A percentile compares a stretch with the other conserved stretches of the same genome.
phyloP scores from a whole-genome alignment of 2,797 vertebrate species.

The Manis crassicaudata region DNA sequence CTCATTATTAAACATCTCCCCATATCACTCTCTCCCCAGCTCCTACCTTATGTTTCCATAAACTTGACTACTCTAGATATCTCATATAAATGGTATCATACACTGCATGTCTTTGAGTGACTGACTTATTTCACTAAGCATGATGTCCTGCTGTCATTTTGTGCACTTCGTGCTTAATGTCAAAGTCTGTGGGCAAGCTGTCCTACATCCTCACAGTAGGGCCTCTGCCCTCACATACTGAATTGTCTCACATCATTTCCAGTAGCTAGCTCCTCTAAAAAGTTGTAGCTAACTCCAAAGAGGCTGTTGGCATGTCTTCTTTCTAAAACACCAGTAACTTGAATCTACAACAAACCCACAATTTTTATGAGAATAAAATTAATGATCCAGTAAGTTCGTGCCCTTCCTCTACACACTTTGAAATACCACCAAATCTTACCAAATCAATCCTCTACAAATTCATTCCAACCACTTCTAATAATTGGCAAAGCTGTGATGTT shows the following conservation, averaged over 20 bases:
- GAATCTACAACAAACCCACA: background rate
- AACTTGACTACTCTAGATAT: background rate
- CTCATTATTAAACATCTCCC: background rate
- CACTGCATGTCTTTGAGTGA: background rate
- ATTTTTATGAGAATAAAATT: conserved; percentile 12
- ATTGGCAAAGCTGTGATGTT: background rate
- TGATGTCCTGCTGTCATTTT: background rate
- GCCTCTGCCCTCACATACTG: background rate
- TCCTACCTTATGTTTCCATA: background rate
- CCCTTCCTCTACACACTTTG: background rate
- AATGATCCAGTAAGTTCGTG: background rate
- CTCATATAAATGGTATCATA: background rate
- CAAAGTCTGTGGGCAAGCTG: background rate
- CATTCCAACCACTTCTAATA: background rate
- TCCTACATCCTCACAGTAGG: background rate
- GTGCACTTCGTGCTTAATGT: background rate
- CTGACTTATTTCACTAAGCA: background rate
- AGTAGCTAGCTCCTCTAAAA: background rate
- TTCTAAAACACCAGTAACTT: background rate
- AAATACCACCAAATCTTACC: background rate
- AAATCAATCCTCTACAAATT: background rate
- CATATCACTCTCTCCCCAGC: background rate
- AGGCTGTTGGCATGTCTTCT: background rate
- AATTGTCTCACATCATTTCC: background rate
- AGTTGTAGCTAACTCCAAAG: background rate